Evolutionary conservation across 30 jellyfish, hydroid and myxozoan species (phyloP), one percentile per base, ranked within the genome.

Genomic region (Phacellophora camtschatica): DNA sequence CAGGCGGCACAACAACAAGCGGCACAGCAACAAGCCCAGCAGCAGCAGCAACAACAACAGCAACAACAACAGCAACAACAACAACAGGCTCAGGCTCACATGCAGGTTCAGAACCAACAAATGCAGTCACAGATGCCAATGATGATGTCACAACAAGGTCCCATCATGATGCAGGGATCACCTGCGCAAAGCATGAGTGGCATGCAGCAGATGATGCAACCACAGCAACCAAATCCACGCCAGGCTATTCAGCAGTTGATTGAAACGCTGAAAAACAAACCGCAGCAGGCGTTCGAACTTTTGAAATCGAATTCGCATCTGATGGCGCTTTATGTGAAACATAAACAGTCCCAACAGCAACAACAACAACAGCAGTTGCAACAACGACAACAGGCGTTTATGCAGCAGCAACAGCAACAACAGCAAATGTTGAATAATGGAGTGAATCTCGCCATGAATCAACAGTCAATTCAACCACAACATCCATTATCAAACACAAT

Each of bases 101-200:
- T 71, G 70, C 85, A 69, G 45, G 74, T 73, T 42, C 92, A 69
- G 73, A 53, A 63, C 45, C 88, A 61, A 49, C 94, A 77, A 63
- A 32, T 88, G 85, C 95, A 88, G 39, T 37, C 97, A 18, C 86
- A 88, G 25, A 88, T 88, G 83, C 82, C 96, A 7, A 74, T 85
- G 88, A 88, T 88, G 95, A 81, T 80, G 86, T 31, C 71, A 55
- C 86, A 67, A 37, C 85, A 56, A 43, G 86, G 86, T 23, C 77
- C 81, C 20, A 88, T 80, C 84, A 81, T 69, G 83, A 88, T 51
- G 86, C 95, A 56, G 43, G 97, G 83, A 49, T 85, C 87, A 29
- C 87, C 67, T 41, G 53, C 76, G 53, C 94, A 62, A 59, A 28
- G 82, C 22, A 57, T 84, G 66, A 24, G 81, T 29, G 87, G 89